Evolutionary conservation across 2,888 invertebrate species (phyloP).

Genomic region (Diogma glabrata): DNA sequence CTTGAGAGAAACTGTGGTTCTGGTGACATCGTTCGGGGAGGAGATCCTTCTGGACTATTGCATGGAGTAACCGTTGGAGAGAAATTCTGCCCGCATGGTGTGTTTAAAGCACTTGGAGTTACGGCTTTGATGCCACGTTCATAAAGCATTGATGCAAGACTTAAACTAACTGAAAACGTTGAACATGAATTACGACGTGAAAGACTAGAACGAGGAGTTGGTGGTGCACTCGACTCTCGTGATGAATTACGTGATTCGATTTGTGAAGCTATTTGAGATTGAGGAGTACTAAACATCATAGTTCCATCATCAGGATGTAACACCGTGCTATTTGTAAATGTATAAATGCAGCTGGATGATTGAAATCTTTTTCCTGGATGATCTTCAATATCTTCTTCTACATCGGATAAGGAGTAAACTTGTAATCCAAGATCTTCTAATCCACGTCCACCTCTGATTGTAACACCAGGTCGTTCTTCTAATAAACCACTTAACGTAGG

Average conservation of each 20-base stretch:
- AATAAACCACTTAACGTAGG: slow-evolving; percentile 83
- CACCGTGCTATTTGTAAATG: slow-evolving; percentile 77
- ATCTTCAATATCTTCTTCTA: slow-evolving; percentile 59
- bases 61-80: slow-evolving; percentile 80
- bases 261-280: slow-evolving; percentile 54
- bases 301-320: slow-evolving; percentile 81
- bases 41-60: slow-evolving; percentile 64
- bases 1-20: slow-evolving; percentile 40
- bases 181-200: slow-evolving; percentile 72
- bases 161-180: slow-evolving; percentile 57
- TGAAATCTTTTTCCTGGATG: slow-evolving; percentile 67
- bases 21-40: slow-evolving; percentile 39
- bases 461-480: slow-evolving; percentile 85
- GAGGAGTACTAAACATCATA: slow-evolving; percentile 46
- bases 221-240: slow-evolving; percentile 35
- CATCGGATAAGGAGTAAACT: slow-evolving; percentile 48
- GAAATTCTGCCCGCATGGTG: slow-evolving; percentile 52
- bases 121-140: slow-evolving; percentile 64
- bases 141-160: slow-evolving; percentile 65
- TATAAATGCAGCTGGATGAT: slow-evolving; percentile 66
- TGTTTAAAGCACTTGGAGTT: slow-evolving; percentile 51
- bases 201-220: slow-evolving; percentile 39
- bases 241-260: slow-evolving; percentile 55
- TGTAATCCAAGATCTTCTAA: slow-evolving; percentile 58
- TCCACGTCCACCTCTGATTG: slow-evolving; percentile 65